Evolutionary conservation across 1,140 invertebrate species (phyloP), one percentile per base, ranked within the genome.

Genomic region (Aphaenogaster rudis): DNA sequence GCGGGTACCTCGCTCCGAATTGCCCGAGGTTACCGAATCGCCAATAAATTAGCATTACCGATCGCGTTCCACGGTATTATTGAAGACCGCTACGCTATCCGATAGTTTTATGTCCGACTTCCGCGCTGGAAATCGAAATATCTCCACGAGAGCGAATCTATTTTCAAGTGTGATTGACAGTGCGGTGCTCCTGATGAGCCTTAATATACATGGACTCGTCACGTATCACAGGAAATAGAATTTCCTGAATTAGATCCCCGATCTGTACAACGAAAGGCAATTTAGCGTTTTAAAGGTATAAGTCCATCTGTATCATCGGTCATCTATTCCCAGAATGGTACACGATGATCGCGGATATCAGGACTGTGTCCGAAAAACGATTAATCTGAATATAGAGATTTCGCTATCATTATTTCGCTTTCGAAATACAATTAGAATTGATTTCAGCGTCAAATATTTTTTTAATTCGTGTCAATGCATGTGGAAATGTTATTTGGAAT

Each of bases 181-280:
- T 11, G 4, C 28, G 17, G 13, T n/a, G 6, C 21, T 84, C 45
- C 33, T 76, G 69, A 76, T 39, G 28, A 63, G 5, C 13, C 6
- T 82, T 50, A 82, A 82, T 74, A 74, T 82, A 82, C 42, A 74
- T 63, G 66, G 11, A 71, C 64, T 81, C 33, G 17, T 45, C 59
- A 71, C 42, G 54, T 81, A 61, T 72, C 63, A 71, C 45, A 82
- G 78, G 66, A 86, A 86, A 86, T 86, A 71, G 45, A 71, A 86
- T 86, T 63, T 71, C 85, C 66, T 86, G 63, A 86, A 86, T 80
- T 67, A 69, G 54, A 71, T 86, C 45, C 4, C 8, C 21, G 66
- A 82, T 50, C 9, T 61, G 11, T 84, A 61, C 69, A 63, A 50
- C 54, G 69, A 61, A 74, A 50, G n/a, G 9, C 54, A 63, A 84